These are phyloP conservation scores for Pseudopipra pipra DNA, from an alignment of 2,113 vertebrate species.

Conservation along the genomic window DNA sequence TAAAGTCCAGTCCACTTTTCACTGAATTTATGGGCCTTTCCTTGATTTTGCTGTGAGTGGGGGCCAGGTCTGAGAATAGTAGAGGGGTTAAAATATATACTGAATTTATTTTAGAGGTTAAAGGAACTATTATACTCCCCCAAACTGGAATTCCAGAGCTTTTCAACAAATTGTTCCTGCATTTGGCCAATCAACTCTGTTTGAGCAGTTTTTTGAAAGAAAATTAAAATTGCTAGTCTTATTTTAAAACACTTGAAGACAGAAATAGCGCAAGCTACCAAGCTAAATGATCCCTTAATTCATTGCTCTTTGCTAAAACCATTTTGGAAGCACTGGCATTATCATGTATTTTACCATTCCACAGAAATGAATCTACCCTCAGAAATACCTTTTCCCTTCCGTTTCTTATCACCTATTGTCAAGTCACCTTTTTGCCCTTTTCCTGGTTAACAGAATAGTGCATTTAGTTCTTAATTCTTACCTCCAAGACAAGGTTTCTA, in stretches of 20 bases:
- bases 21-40: background rate
- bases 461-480: background rate
- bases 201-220: background rate
- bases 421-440: background rate
- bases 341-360: background rate
- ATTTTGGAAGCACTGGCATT: background rate
- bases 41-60: background rate
- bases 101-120: background rate
- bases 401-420: background rate
- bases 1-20: background rate
- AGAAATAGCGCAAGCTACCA: background rate
- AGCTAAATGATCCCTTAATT: background rate
- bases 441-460: background rate
- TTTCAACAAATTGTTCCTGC: background rate
- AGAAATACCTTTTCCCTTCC: background rate
- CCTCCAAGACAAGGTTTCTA: background rate
- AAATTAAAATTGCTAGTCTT: background rate
- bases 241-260: background rate
- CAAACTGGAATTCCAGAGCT: background rate
- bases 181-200: background rate
- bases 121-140: background rate
- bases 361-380: background rate
- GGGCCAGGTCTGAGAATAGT: background rate
- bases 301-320: background rate
- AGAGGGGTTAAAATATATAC: background rate